Conservation (phyloP, 2,888 invertebrate genomes). For the Epsilonema sp. region DNA sequence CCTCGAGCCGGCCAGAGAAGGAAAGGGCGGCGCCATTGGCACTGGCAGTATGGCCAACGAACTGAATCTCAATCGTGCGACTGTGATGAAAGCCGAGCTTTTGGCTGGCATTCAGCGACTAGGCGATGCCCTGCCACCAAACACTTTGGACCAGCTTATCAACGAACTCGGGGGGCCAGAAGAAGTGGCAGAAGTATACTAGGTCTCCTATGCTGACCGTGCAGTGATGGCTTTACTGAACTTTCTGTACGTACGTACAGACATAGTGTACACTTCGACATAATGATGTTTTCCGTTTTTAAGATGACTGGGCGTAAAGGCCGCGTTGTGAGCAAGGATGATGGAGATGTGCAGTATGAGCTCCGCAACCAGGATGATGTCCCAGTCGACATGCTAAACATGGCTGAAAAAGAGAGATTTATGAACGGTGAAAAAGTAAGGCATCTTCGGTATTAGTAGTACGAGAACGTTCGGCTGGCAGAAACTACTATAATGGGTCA, state of each 20-base stretch:
- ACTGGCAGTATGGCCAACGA: background rate
- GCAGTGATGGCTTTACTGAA: background rate
- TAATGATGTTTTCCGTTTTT: no score
- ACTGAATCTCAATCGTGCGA: conserved; percentile 50
- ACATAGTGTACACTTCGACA: background rate
- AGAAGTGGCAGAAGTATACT: conserved; percentile 67
- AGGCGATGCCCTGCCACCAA: conserved; percentile 71
- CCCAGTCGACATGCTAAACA: conserved; percentile 83
- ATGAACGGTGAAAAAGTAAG: conserved; percentile 84
- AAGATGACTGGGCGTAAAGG: conserved; percentile 97
- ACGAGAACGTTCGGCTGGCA: no score
- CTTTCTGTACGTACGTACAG: background rate
- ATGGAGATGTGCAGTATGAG: conserved; percentile 79
- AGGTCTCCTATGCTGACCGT: no score
- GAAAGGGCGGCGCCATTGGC: no score
- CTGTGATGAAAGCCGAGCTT: conserved; percentile 76
- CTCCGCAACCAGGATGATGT: conserved; percentile 71
- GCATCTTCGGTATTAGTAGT: no score
- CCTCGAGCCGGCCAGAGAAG: no score
- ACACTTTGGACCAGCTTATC: conserved; percentile 91
- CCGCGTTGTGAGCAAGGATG: conserved; percentile 53
- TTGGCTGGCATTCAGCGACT: conserved; percentile 60
- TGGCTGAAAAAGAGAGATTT: conserved; percentile 61
- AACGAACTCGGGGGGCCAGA: conserved; percentile 94
- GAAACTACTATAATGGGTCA: no score